A percentile compares a stretch with the other conserved stretches of the same genome.
phyloP scores from a whole-genome alignment of 2,113 vertebrate genomes.

The Xiphophorus hellerii region DNA sequence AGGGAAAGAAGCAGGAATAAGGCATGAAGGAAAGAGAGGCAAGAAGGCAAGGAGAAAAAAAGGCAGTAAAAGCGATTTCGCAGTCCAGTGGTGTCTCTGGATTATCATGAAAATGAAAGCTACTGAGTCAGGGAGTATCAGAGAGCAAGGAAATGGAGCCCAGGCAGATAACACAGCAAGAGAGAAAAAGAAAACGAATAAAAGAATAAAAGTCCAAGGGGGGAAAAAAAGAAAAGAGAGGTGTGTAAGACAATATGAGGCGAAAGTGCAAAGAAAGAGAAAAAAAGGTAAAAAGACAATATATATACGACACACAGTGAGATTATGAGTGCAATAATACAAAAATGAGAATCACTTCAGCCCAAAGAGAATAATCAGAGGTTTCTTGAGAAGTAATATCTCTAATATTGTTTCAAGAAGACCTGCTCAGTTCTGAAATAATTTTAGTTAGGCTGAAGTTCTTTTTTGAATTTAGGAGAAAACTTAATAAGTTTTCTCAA shows the following conservation, averaged over 20 bases:
- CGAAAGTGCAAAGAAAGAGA: conserved; percentile 60
- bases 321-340: conserved; percentile 78
- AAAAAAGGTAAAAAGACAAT: conserved; percentile 79
- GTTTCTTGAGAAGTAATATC: conserved; percentile 78
- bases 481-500: conserved; percentile 26
- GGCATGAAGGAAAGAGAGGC: conserved; percentile 28
- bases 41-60: conserved; percentile 30
- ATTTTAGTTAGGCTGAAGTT: conserved; percentile 37
- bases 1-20: conserved; percentile 31
- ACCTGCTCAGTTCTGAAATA: conserved; percentile 60
- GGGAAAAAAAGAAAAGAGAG: conserved; percentile 36
- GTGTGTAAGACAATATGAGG: conserved; percentile 72
- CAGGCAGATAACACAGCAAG: conserved; percentile 78
- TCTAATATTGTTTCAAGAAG: conserved; percentile 73
- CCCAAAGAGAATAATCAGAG: conserved; percentile 76
- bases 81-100: conserved; percentile 80
- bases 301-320: conserved; percentile 75
- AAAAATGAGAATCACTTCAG: conserved; percentile 74
- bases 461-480: conserved; percentile 28
- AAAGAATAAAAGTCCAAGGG: conserved; percentile 53
- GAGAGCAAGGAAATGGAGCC: conserved; percentile 79
- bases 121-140: conserved; percentile 81
- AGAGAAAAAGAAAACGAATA: conserved; percentile 63
- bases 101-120: conserved; percentile 86
- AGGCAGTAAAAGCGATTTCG: conserved; percentile 77